Percentiles rank a stretch among this genome's conserved stretches.
These are phyloP conservation scores for Meteorus cinctellus DNA, from an alignment of 2,888 invertebrate genomes.

Conservation along the genomic window DNA sequence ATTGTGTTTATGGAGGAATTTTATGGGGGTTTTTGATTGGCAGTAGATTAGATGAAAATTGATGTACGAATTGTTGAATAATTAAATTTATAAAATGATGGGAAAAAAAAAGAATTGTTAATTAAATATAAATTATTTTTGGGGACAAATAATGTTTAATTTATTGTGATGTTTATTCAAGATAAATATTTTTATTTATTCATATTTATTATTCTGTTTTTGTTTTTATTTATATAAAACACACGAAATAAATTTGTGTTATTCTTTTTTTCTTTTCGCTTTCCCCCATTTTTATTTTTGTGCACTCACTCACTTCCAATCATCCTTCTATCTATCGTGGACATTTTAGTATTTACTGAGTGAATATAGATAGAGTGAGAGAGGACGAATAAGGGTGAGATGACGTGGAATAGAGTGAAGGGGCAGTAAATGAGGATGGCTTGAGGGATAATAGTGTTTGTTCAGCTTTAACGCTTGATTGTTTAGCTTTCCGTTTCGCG, in stretches of 20 bases:
- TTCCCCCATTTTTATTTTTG: not conserved
- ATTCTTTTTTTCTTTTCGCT: not conserved
- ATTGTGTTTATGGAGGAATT: no score
- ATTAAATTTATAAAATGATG: no score
- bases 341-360: slow-evolving; percentile 57
- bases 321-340: not conserved
- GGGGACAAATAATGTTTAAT: no score
- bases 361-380: not conserved
- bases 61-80: no score
- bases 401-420: not conserved
- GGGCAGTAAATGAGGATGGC: slow-evolving; percentile 25
- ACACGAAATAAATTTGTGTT: no score
- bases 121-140: no score
- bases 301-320: slow-evolving; percentile 1
- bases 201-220: not conserved
- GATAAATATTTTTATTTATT: not conserved
- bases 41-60: no score
- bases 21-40: no score
- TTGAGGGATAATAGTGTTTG: slow-evolving; percentile 54
- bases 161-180: not conserved
- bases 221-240: not conserved
- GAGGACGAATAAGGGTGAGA: not conserved
- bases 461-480: slow-evolving; percentile 57
- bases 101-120: no score
- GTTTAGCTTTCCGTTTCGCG: slow-evolving; percentile 49